Conservation (phyloP, 2,797 vertebrate genomes). For the Discoglossus pictus region DNA sequence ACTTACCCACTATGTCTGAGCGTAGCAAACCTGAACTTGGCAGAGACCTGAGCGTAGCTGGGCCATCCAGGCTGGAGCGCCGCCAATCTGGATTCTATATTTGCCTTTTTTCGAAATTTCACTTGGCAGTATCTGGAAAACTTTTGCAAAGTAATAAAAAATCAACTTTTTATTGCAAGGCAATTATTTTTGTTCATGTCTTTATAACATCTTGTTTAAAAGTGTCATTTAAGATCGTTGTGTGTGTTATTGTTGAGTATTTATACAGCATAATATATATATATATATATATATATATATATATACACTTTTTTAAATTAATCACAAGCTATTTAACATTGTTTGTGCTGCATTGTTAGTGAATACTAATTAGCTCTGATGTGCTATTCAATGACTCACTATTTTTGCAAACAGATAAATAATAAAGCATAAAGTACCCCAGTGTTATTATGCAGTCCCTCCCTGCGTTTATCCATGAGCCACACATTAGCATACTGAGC, state of each 20-base stretch:
- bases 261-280: not conserved
- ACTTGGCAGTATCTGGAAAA: conserved; percentile 75
- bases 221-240: too few species aligned
- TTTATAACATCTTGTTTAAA: conserved; percentile 61
- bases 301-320: not conserved
- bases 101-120: conserved; percentile 76
- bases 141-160: conserved; percentile 73
- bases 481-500: too few species aligned
- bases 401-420: too few species aligned
- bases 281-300: conserved; percentile 21
- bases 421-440: too few species aligned
- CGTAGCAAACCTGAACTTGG: conserved; percentile 65
- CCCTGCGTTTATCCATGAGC: too few species aligned
- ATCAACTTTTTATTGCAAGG: conserved; percentile 70
- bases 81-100: conserved; percentile 67
- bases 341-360: too few species aligned
- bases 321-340: too few species aligned
- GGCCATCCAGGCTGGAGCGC: conserved; percentile 69
- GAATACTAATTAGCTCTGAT: too few species aligned
- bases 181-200: conserved; percentile 69
- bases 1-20: conserved; percentile 66
- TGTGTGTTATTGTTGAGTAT: too few species aligned
- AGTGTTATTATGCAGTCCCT: too few species aligned
- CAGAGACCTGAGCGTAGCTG: conserved; percentile 62
- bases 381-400: too few species aligned